phyloP scores from a whole-genome alignment of 2,888 invertebrate species.

The Drosophila testacea region DNA sequence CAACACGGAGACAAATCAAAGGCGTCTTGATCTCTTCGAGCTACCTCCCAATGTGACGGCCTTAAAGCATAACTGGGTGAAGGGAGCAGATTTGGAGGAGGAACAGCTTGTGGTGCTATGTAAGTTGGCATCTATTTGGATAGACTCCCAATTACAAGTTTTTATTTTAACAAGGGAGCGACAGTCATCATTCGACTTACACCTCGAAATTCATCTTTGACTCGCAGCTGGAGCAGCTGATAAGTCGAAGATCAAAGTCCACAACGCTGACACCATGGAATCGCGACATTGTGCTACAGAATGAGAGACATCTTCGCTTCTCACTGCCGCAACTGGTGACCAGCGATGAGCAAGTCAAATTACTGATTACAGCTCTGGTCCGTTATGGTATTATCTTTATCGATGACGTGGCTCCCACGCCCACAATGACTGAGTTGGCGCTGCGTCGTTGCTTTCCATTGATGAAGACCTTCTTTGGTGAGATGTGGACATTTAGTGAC shows the following conservation, averaged over 20 bases:
- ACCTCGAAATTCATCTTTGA: slow-evolving; percentile 49
- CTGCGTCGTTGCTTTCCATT: slow-evolving; percentile 87
- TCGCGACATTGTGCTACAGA: slow-evolving; percentile 84
- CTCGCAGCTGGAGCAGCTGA: slow-evolving; percentile 69
- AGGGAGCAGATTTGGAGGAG: slow-evolving; percentile 66
- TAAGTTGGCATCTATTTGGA: slow-evolving; percentile 83
- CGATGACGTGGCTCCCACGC: slow-evolving; percentile 82
- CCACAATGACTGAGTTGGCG: slow-evolving; percentile 85
- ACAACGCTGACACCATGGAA: slow-evolving; percentile 86
- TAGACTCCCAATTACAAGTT: background rate
- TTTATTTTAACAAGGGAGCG: slow-evolving; percentile 45
- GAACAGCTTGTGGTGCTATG: slow-evolving; percentile 85
- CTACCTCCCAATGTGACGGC: slow-evolving; percentile 86
- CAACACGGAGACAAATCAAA: slow-evolving; percentile 87
- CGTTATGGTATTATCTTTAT: slow-evolving; percentile 84
- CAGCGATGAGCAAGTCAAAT: slow-evolving; percentile 84
- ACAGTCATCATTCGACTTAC: slow-evolving; percentile 60
- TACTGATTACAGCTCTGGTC: slow-evolving; percentile 85
- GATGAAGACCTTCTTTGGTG: slow-evolving; percentile 90
- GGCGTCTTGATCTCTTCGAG: slow-evolving; percentile 87
- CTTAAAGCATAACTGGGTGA: slow-evolving; percentile 74
- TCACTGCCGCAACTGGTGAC: slow-evolving; percentile 86
- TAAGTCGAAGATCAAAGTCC: slow-evolving; percentile 53
- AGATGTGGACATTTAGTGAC: slow-evolving; percentile 89
- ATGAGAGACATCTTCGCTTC: slow-evolving; percentile 83